Evolutionary conservation across 2,113 vertebrate genomes (phyloP).

Genomic region (Heptranchias perlo): DNA sequence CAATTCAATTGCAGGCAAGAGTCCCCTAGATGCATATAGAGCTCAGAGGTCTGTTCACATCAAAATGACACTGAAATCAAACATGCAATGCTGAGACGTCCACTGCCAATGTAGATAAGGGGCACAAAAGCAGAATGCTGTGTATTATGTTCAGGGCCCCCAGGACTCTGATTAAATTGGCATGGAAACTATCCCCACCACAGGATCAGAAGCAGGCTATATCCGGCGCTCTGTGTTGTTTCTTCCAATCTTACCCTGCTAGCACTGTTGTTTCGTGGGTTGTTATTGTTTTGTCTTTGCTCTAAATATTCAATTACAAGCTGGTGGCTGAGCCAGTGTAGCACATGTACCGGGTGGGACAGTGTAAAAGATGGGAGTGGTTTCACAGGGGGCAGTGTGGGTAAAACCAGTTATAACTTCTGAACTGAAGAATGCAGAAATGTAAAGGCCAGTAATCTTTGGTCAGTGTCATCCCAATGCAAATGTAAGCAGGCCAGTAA

Average conservation of each 20-base stretch:
- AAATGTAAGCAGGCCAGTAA: neutral
- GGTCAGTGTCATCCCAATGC: neutral
- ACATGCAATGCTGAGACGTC: neutral
- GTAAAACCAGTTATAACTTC: neutral
- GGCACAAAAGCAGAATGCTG: neutral
- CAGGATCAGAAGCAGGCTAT: neutral
- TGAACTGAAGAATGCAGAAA: neutral
- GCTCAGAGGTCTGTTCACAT: neutral
- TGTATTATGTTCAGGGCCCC: neutral
- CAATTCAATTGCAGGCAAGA: neutral
- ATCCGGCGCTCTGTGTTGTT: neutral
- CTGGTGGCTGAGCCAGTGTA: neutral
- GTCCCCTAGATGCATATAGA: neutral
- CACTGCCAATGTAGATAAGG: neutral
- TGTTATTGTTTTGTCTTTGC: neutral
- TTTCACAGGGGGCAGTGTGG: neutral
- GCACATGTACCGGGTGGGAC: neutral
- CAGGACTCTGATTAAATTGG: neutral
- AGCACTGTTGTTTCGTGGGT: neutral
- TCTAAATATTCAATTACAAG: neutral
- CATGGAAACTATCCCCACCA: neutral
- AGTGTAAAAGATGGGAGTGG: neutral
- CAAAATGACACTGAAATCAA: neutral
- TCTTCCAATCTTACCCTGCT: neutral
- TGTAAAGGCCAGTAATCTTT: neutral